Percentiles rank a stretch among this genome's conserved stretches.
Conservation (phyloP, 1,140 invertebrate species). For the Trachymyrmex septentrionalis region DNA sequence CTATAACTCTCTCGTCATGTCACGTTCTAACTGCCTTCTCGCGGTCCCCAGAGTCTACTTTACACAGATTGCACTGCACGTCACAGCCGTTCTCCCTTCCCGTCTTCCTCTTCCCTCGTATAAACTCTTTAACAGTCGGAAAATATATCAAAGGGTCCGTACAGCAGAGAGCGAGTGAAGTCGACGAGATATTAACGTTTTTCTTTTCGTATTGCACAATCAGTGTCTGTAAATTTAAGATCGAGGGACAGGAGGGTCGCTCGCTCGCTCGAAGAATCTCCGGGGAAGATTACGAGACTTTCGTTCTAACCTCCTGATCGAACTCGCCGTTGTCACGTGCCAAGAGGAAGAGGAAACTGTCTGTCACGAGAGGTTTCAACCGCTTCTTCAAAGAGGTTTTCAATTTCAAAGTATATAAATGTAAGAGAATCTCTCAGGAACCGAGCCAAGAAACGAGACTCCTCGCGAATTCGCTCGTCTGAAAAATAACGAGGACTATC, state of each 20-base stretch:
- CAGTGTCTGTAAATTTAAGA: constrained; percentile 4
- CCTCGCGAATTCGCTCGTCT: background rate
- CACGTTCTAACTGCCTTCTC: constrained; percentile 64
- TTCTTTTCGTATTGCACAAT: constrained; percentile 25
- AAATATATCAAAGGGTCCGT: constrained; percentile 30
- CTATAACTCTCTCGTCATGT: constrained; percentile 67
- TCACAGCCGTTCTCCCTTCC: constrained; percentile 58
- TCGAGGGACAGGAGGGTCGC: background rate
- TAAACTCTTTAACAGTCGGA: constrained; percentile 30
- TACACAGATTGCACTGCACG: constrained; percentile 76
- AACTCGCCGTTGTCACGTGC: constrained; percentile 49
- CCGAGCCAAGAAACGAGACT: background rate
- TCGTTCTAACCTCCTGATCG: background rate
- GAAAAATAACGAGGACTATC: background rate
- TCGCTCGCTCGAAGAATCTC: background rate
- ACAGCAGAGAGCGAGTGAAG: background rate
- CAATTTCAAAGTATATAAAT: constrained; percentile 1
- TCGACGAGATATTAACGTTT: constrained; percentile 18
- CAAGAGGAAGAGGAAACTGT: constrained; percentile 19
- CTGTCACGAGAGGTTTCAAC: background rate
- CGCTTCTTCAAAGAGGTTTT: constrained; percentile 8
- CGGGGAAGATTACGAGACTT: background rate
- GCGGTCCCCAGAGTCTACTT: constrained; percentile 72
- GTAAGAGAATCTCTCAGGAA: background rate
- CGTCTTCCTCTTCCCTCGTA: constrained; percentile 8